Conservation (phyloP, 1,140 invertebrate genomes). For the Aphaenogaster ashmeadi region DNA sequence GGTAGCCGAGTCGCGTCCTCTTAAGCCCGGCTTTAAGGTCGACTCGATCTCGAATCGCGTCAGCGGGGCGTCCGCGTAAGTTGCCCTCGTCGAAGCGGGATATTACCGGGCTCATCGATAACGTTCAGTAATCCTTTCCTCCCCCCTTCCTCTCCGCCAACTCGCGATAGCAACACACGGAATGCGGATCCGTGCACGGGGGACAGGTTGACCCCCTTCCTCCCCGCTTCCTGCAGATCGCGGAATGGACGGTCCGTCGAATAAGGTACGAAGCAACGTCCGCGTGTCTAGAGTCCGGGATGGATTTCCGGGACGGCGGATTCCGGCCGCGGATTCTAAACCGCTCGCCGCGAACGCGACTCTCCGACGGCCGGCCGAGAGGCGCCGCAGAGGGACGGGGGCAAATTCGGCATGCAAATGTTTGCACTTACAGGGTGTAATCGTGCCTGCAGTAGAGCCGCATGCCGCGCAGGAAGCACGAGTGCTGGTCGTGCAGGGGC, state of each 20-base stretch:
- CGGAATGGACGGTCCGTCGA: not conserved
- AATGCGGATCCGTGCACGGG: slow-evolving; percentile 16
- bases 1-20: slow-evolving; percentile 69
- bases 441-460: slow-evolving; percentile 85
- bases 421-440: slow-evolving; percentile 84
- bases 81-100: slow-evolving; percentile 37
- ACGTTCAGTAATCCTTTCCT: slow-evolving; percentile 16
- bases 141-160: not conserved
- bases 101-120: slow-evolving; percentile 58
- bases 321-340: not conserved
- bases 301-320: not conserved
- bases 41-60: slow-evolving; percentile 45
- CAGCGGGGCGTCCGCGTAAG: slow-evolving; percentile 39
- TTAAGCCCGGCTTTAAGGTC: slow-evolving; percentile 51
- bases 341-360: not conserved
- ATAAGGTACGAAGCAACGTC: not conserved
- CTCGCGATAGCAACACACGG: slow-evolving; percentile 17
- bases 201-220: not conserved
- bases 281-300: not conserved
- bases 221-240: not conserved
- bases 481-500: slow-evolving; percentile 85
- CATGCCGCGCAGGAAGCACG: slow-evolving; percentile 85
- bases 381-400: not conserved
- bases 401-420: slow-evolving; percentile 37
- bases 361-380: not conserved